Evolutionary conservation across 1,140 invertebrate genomes (phyloP).

Genomic region (Megalopta genalis): DNA sequence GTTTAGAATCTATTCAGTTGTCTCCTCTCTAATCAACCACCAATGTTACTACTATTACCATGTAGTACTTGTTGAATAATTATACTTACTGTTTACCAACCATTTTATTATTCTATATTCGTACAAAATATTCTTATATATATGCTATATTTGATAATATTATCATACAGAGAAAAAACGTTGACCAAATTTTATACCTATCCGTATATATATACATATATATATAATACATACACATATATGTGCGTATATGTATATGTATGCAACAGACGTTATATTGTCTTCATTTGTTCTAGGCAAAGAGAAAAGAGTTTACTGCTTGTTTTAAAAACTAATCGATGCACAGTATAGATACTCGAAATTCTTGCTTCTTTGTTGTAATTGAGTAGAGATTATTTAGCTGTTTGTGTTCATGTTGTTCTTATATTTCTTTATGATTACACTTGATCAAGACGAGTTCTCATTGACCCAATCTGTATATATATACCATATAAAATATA

Average conservation of each 20-base stretch:
- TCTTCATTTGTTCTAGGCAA: slow-evolving; percentile 47
- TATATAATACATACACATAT: slow-evolving; percentile 33
- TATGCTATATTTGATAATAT: slow-evolving; percentile 67
- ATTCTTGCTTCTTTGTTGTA: slow-evolving; percentile 58
- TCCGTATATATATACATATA: slow-evolving; percentile 40
- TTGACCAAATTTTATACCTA: slow-evolving; percentile 64
- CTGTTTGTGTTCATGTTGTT: slow-evolving; percentile 51
- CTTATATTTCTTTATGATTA: slow-evolving; percentile 56
- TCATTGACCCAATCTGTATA: slow-evolving; percentile 35
- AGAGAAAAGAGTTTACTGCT: slow-evolving; percentile 39
- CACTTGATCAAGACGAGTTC: slow-evolving; percentile 58
- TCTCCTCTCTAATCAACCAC: slow-evolving; percentile 52
- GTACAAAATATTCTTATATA: slow-evolving; percentile 73
- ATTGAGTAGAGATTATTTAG: slow-evolving; percentile 57
- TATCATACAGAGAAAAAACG: slow-evolving; percentile 54
- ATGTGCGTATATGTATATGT: slow-evolving; percentile 43
- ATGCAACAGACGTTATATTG: slow-evolving; percentile 51
- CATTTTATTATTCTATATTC: slow-evolving; percentile 74
- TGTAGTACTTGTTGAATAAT: slow-evolving; percentile 77
- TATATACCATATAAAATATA: slow-evolving; percentile 3
- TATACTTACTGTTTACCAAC: slow-evolving; percentile 76
- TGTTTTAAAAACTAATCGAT: slow-evolving; percentile 49
- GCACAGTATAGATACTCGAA: slow-evolving; percentile 48
- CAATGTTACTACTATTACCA: slow-evolving; percentile 73
- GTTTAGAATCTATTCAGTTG: slow-evolving; percentile 1